Base-by-base conservation (phyloP, 2,888 invertebrate species). In the Himalopsyche japonica region DNA sequence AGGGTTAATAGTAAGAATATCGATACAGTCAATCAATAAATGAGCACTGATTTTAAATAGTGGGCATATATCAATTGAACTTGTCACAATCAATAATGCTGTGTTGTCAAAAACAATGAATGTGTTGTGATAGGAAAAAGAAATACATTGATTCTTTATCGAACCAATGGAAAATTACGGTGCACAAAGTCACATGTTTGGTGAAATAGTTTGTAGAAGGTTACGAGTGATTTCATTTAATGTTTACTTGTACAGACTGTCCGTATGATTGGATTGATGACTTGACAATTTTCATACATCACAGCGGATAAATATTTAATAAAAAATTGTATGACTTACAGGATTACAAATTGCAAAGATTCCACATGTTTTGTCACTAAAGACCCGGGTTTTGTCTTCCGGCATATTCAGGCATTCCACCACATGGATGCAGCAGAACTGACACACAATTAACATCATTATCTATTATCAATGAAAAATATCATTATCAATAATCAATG, bases 61-160 rank as follows among this genome's bases (percentile, higher is more conserved):
- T 47, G 48, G 64, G 70, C 79, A 57, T 81, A 77, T 79, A 83
- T 83, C 85, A 86, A 86, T 86, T 86, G 86, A 86, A 37, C 37
- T 8, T 86, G 86, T 86, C 86, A 86, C 34, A 80, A 32, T n/a
- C 82, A 86, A 86, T 86, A 81, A 81, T 32, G 20, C 48, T 47
- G 32, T 49, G 70, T 43, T 80, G 82, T 79, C 77, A 77, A 20
- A 34, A 77, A 77, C 77, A 77, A 43, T 43, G 20, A 77, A 77
- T 77, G n/a, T 37, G 37, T 77, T 77, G 77, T 43, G 77, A 77
- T 77, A 77, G 77, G 77, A n/a, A 77, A 77, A 15, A 34, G 20
- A 30, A 12, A 27, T 34, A 37, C 34, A 20, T 77, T 34, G 20
- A 27, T 18, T 48, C 43, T 48, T 27, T 47, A 79, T 70, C 70